Base-by-base conservation (phyloP, 2,888 invertebrate genomes). In the Ornithoptera priamus region DNA sequence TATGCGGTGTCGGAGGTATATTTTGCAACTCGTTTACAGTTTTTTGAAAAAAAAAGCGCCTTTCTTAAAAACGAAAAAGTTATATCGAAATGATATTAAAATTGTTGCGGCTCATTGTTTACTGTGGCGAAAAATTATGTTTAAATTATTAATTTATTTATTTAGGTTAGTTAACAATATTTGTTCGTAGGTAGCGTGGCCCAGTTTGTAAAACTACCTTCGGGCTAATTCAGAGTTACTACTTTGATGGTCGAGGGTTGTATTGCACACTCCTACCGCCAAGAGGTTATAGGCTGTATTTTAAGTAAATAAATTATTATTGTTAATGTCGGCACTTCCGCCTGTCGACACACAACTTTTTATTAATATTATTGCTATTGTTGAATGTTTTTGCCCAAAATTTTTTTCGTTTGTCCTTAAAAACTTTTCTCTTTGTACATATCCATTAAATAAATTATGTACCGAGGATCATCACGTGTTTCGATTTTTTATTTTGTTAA, bases 361-460 rank as follows among this genome's bases (percentile, higher is more conserved):
- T 69, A 65, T 65, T 69, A 69, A 65, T 86, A 78, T 81, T 86
- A 85, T 85, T 82, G 87, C 88, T 87, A 87, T 89, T 89, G 90
- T 91, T 90, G 83, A 88, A 81, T 86, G 83, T 90, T 89, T 87
- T 89, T 88, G 89, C 89, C 89, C 89, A 90, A 89, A 39, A 30
- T 30, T 39, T 39, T 86, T 89, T 89, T 90, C 88, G 89, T 89
- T 90, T 90, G 86, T 87, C 85, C 84, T 8, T 87, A 86, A 87
- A 84, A 85, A 81, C 80, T 86, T 87, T 88, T 88, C 86, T 89
- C 88, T 89, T 85, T 90, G 90, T 91, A 91, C 90, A 91, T 91
- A 91, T 90, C 90, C 88, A 89, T 86, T 89, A 84, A 91, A 90
- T 90, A 90, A 90, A 89, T 88, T 87, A 90, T 90, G 89, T 90